Evolutionary conservation across 2,797 vertebrate species (phyloP).

Genomic region (Poeciliopsis turneri): DNA sequence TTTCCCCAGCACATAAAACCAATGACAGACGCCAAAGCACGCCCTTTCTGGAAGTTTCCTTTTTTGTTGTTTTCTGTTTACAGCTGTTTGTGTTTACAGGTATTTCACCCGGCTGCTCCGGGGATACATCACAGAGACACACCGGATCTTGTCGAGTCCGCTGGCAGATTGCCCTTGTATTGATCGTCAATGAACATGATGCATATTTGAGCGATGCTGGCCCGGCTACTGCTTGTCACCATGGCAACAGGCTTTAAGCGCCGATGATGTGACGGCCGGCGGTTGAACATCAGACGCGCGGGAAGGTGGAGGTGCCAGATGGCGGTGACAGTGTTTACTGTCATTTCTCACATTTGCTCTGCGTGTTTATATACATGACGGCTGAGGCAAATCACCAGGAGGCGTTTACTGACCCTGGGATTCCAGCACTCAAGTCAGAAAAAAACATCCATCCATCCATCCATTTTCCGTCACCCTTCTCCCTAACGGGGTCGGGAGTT

Average conservation of each 20-base stretch:
- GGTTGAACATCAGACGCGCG: conserved; percentile 41
- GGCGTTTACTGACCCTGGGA: conserved; percentile 25
- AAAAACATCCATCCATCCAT: too few species aligned
- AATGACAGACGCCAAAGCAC: conserved; percentile 21
- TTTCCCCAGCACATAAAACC: background rate
- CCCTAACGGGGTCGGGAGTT: too few species aligned
- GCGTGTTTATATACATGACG: conserved; percentile 47
- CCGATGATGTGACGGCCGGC: conserved; percentile 34
- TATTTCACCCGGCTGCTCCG: background rate
- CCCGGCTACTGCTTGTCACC: conserved; percentile 39
- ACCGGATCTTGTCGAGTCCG: conserved; percentile 37
- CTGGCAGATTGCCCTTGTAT: conserved; percentile 31
- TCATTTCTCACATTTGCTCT: conserved; percentile 45
- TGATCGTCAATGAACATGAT: conserved; percentile 48
- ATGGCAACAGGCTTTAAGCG: conserved; percentile 57
- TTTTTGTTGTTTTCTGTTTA: conserved; percentile 18
- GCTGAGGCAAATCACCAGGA: conserved; percentile 33
- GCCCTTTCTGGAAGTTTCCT: conserved; percentile 25
- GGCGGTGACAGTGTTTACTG: conserved; percentile 57
- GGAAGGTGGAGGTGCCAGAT: conserved; percentile 66
- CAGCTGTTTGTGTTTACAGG: background rate
- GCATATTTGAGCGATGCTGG: conserved; percentile 32
- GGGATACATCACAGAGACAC: conserved; percentile 10
- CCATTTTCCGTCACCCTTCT: too few species aligned
- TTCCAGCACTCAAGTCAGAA: conserved; percentile 7